Percentiles rank a stretch among this genome's conserved stretches.
These are phyloP conservation scores for Ramazzottius varieornatus DNA, from an alignment of 2,888 invertebrate genomes.

Conservation along the genomic window DNA sequence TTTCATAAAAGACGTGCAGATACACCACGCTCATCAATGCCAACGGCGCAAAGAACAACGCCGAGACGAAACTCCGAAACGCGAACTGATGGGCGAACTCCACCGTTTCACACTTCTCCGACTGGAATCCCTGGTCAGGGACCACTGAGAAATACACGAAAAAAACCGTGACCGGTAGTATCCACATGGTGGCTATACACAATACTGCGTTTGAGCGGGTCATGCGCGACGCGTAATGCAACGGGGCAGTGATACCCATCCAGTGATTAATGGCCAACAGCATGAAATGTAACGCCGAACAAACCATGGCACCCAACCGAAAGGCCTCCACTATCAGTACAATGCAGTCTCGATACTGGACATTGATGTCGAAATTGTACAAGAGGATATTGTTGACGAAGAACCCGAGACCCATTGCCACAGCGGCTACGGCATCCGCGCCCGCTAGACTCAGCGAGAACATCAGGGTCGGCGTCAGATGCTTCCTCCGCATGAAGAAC, in stretches of 20 bases:
- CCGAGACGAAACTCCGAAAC: conserved; percentile 29
- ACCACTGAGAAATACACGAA: conserved; percentile 29
- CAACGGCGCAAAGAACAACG: conserved; percentile 32
- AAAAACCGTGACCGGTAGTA: conserved; percentile 28
- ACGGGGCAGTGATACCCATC: conserved; percentile 34
- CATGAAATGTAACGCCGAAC: conserved; percentile 35
- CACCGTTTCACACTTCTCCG: conserved; percentile 6
- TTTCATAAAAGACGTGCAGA: conserved; percentile 32
- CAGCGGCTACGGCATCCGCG: conserved; percentile 32
- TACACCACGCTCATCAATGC: conserved; percentile 34
- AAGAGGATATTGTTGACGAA: conserved; percentile 23
- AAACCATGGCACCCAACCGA: conserved; percentile 33
- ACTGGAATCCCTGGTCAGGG: conserved; percentile 22
- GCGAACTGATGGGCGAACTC: conserved; percentile 22
- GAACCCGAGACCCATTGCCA: conserved; percentile 29
- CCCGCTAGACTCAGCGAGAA: conserved; percentile 33
- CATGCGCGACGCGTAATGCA: conserved; percentile 35
- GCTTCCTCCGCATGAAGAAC: conserved; percentile 31
- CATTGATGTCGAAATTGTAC: neutral
- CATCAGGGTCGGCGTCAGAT: conserved; percentile 31
- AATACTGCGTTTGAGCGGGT: conserved; percentile 29
- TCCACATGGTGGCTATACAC: conserved; percentile 31
- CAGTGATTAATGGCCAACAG: conserved; percentile 39
- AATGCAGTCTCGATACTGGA: conserved; percentile 5
- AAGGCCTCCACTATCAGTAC: conserved; percentile 21